phyloP scores from a whole-genome alignment of 2,888 invertebrate genomes.

The Galerucella pusilla region DNA sequence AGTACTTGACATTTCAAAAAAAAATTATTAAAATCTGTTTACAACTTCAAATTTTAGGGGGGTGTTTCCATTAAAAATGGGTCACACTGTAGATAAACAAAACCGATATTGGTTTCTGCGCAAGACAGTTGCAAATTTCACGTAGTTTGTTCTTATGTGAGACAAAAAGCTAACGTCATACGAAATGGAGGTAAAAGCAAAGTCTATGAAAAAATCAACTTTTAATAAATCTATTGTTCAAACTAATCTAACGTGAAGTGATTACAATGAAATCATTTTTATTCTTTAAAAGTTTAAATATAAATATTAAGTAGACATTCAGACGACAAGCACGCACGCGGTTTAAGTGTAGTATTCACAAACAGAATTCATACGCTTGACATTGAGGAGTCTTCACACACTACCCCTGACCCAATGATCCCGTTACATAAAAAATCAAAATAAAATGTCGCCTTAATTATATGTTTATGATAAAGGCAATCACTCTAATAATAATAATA shows the following conservation, averaged over 20 bases:
- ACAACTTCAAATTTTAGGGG: no score
- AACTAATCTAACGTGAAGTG: not conserved
- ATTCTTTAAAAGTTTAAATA: not conserved
- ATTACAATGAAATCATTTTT: not conserved
- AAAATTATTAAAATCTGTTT: no score
- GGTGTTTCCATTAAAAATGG: no score
- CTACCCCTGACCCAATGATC: conserved; percentile 53
- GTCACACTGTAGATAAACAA: no score
- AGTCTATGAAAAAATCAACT: no score
- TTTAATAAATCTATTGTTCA: no score
- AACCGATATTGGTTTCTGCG: no score
- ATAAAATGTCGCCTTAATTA: conserved; percentile 1
- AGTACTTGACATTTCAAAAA: no score
- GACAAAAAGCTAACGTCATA: no score
- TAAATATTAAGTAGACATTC: not conserved
- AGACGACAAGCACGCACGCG: not conserved
- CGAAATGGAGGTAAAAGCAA: no score
- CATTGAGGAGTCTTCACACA: conserved; percentile 45
- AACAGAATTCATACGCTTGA: conserved; percentile 29
- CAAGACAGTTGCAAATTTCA: no score
- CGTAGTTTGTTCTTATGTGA: no score
- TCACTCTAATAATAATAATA: not conserved
- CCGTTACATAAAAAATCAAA: conserved; percentile 43
- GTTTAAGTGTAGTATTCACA: not conserved
- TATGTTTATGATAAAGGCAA: not conserved